Evolutionary conservation across 2,797 vertebrate genomes (phyloP).

Genomic region (Caiman crocodilus): DNA sequence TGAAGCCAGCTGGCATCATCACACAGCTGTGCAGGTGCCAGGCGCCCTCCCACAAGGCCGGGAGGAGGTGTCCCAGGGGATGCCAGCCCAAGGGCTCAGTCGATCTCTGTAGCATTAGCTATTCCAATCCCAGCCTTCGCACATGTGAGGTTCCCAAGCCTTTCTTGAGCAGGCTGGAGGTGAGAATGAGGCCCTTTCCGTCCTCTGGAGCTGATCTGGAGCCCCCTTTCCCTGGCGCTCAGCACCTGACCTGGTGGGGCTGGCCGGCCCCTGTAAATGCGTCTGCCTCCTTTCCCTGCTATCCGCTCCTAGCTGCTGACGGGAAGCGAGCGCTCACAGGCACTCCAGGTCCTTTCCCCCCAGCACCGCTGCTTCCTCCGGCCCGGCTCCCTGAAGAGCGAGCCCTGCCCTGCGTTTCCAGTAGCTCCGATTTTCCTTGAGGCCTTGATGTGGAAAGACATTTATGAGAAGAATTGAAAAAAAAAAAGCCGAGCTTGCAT

Average conservation of each 20-base stretch:
- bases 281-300: not conserved
- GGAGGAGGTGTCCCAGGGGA: not conserved
- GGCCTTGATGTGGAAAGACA: not conserved
- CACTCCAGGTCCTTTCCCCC: not conserved
- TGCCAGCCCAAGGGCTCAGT: not conserved
- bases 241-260: not conserved
- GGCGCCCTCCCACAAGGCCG: not conserved
- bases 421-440: not conserved
- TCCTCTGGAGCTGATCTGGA: not conserved
- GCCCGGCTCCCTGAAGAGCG: not conserved
- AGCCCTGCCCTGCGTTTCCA: conserved; percentile 15
- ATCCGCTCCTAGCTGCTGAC: not conserved
- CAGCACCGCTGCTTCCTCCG: not conserved
- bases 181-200: rapidly evolving
- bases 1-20: not conserved
- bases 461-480: not conserved
- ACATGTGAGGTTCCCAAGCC: not conserved
- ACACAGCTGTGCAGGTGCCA: not conserved
- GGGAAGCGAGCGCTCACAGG: not conserved
- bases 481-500: rapidly evolving
- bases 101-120: not conserved
- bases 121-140: not conserved
- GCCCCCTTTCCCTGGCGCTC: not conserved
- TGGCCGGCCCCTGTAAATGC: not conserved
- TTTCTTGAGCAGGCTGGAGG: not conserved